Percentiles rank a stretch among this genome's conserved stretches.
phyloP scores from a whole-genome alignment of 2,113 vertebrate genomes.

The Stercorarius parasiticus region DNA sequence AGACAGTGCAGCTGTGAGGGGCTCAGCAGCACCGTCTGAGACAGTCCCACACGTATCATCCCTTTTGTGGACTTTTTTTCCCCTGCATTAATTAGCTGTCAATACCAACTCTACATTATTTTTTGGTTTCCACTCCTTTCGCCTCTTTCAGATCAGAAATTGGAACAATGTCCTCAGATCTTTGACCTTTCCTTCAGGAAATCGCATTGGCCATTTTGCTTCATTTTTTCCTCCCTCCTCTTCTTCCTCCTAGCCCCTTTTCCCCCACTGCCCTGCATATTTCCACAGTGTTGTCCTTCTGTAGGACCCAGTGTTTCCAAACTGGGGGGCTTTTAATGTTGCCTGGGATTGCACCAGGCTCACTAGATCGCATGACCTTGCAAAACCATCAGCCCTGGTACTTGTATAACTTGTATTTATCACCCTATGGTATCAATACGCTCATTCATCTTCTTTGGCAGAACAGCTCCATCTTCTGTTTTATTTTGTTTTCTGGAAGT shows the following conservation, averaged over 20 bases:
- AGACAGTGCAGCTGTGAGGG: not conserved
- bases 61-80: not conserved
- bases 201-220: not conserved
- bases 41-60: not conserved
- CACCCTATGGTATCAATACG: slow-evolving; percentile 8
- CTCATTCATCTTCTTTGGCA: slow-evolving; percentile 61
- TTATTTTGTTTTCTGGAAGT: slow-evolving; percentile 39
- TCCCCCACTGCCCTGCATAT: not conserved
- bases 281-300: not conserved
- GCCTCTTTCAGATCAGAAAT: not conserved
- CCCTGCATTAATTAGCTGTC: not conserved
- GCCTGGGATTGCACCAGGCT: not conserved
- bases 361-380: not conserved
- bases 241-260: not conserved
- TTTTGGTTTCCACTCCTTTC: not conserved
- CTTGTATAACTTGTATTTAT: not conserved
- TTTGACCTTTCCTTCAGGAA: not conserved
- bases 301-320: not conserved
- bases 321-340: not conserved
- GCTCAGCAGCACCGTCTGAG: not conserved
- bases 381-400: not conserved
- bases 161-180: not conserved
- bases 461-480: slow-evolving; percentile 73
- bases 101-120: not conserved
- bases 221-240: not conserved